Evolutionary conservation across 92 coral and sea anemone genomes (phyloP).

Genomic region (Ricordea florida): DNA sequence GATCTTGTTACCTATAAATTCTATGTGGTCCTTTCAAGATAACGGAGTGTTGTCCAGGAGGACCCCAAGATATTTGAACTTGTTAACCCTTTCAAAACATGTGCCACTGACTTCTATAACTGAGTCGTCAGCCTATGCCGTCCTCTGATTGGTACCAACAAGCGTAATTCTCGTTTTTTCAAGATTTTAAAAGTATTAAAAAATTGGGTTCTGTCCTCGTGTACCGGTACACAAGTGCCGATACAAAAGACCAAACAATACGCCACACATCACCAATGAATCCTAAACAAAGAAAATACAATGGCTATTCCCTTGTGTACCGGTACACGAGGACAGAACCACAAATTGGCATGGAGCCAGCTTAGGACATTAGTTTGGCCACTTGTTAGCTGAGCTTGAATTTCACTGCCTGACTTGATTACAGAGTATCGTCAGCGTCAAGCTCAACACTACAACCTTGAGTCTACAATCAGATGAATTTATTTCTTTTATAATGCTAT

Average conservation of each 20-base stretch:
- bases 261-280: no score
- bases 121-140: neutral
- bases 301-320: no score
- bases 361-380: conserved; percentile 14
- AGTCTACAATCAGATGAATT: neutral
- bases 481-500: neutral
- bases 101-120: neutral
- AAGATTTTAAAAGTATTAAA: conserved; percentile 5
- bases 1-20: no score
- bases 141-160: conserved; percentile 43
- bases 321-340: no score
- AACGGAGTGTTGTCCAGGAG: neutral
- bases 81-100: neutral
- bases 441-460: neutral
- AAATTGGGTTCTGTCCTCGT: no score
- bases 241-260: no score
- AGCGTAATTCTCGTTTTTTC: conserved; percentile 38
- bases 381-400: conserved; percentile 4
- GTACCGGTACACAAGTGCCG: no score
- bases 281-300: no score
- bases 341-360: conserved; percentile 30
- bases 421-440: neutral
- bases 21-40: no score
- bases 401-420: conserved; percentile 3
- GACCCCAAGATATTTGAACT: neutral